Percentiles rank a stretch among this genome's conserved stretches.
These are phyloP conservation scores for Chionodraco myersi DNA, from an alignment of 2,113 vertebrate species.

Conservation along the genomic window DNA sequence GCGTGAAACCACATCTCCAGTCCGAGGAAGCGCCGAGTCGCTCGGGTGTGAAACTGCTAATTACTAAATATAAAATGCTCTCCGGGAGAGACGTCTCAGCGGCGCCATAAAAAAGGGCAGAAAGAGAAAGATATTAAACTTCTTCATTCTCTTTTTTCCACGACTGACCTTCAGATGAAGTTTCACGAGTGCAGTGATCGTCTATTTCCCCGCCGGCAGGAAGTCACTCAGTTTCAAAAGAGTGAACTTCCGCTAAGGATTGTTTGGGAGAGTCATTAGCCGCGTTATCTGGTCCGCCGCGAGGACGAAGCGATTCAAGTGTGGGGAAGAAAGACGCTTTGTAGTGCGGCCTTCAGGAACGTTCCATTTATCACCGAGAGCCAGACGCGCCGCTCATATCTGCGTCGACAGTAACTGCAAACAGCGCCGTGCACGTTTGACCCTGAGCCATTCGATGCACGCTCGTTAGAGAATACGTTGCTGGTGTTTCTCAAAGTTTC, in stretches of 20 bases:
- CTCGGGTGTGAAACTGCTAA: conserved; percentile 17
- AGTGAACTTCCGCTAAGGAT: conserved; percentile 38
- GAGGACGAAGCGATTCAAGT: conserved; percentile 29
- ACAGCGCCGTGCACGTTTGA: fast-evolving
- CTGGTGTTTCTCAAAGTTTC: no score
- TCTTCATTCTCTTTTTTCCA: not conserved
- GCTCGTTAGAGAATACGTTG: not conserved
- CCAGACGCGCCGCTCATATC: not conserved
- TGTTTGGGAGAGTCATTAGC: conserved; percentile 44
- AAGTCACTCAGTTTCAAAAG: conserved; percentile 21
- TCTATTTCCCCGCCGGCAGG: conserved; percentile 9
- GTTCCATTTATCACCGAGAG: conserved; percentile 16
- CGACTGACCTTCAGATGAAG: conserved; percentile 35
- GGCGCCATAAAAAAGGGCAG: not conserved
- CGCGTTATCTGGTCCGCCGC: conserved; percentile 14
- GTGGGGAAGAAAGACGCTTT: conserved; percentile 39
- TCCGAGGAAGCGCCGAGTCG: not conserved
- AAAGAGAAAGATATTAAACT: not conserved
- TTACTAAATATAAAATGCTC: conserved; percentile 7
- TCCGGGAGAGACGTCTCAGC: not conserved
- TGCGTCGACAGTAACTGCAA: not conserved
- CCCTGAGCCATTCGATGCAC: not conserved
- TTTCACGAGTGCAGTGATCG: not conserved
- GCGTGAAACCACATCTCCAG: not conserved
- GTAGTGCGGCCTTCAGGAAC: conserved; percentile 18